These are phyloP conservation scores for Ceraclea dissimilis DNA, from an alignment of 2,888 invertebrate genomes.

Conservation along the genomic window DNA sequence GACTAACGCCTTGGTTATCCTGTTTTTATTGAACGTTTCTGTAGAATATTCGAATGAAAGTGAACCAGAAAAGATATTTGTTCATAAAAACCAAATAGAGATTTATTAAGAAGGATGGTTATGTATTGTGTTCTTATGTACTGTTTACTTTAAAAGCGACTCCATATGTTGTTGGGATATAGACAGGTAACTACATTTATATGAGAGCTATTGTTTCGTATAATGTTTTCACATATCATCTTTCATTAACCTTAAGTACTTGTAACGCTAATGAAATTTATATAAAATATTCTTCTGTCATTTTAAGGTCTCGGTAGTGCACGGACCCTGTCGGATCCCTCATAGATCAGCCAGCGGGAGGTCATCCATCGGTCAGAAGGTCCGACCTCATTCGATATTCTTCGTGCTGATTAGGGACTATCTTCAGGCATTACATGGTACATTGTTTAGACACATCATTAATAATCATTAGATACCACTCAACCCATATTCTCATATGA, in stretches of 20 bases:
- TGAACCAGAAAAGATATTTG: too few relatives aligned
- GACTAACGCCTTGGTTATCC: too few relatives aligned
- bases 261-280: not conserved
- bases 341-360: conserved; percentile 1
- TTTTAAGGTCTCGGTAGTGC: not conserved
- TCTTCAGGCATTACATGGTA: conserved; percentile 1
- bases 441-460: conserved; percentile 8
- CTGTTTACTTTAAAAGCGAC: too few relatives aligned
- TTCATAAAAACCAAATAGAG: too few relatives aligned
- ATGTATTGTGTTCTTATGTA: too few relatives aligned
- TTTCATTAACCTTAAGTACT: not conserved
- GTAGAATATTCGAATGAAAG: too few relatives aligned
- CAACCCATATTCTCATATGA: not conserved
- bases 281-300: not conserved
- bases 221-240: not conserved
- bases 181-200: too few relatives aligned
- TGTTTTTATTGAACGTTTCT: too few relatives aligned
- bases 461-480: conserved; percentile 5
- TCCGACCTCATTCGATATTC: conserved; percentile 24
- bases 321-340: not conserved
- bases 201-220: not conserved
- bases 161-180: too few relatives aligned
- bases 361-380: not conserved
- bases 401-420: conserved; percentile 24
- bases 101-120: too few relatives aligned